These are phyloP conservation scores for Euborellia annulipes DNA, from an alignment of 1,140 invertebrate genomes.

Conservation along the genomic window DNA sequence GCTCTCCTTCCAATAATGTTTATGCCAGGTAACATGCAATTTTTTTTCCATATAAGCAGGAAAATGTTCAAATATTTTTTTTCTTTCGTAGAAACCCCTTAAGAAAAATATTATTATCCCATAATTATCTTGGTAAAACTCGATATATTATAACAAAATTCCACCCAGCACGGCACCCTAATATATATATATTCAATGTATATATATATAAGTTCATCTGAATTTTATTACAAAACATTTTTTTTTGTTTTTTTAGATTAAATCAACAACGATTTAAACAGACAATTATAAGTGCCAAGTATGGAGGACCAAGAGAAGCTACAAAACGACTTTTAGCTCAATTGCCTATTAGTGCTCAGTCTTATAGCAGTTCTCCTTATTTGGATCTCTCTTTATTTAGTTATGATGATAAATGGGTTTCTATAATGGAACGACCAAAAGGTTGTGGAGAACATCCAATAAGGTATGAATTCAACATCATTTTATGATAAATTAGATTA, in stretches of 20 bases:
- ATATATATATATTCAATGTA: too few species aligned
- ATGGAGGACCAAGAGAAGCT: conserved; percentile 70
- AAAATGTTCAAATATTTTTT: too few species aligned
- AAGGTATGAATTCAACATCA: conserved; percentile 36
- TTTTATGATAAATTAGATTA: conserved; percentile 8
- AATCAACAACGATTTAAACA: conserved; percentile 63
- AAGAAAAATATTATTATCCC: too few species aligned
- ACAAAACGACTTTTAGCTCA: conserved; percentile 79
- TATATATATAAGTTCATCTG: too few species aligned
- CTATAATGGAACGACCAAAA: conserved; percentile 87
- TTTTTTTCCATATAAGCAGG: too few species aligned
- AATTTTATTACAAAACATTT: too few species aligned
- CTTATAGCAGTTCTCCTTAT: conserved; percentile 84
- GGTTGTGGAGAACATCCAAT: conserved; percentile 87
- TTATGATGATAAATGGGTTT: conserved; percentile 94
- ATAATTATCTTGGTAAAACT: too few species aligned
- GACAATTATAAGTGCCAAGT: conserved; percentile 73
- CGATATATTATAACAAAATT: too few species aligned
- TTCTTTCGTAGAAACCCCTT: too few species aligned
- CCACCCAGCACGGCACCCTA: too few species aligned
- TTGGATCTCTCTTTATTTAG: conserved; percentile 83
- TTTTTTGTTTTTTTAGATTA: conserved; percentile 21
- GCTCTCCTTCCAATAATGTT: conserved; percentile 82
- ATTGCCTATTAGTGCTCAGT: conserved; percentile 89
- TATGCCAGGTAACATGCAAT: conserved; percentile 66